These are phyloP conservation scores for Arbacia lixula DNA, from an alignment of 53 echinoderm and acorn worm species.

Conservation along the genomic window DNA sequence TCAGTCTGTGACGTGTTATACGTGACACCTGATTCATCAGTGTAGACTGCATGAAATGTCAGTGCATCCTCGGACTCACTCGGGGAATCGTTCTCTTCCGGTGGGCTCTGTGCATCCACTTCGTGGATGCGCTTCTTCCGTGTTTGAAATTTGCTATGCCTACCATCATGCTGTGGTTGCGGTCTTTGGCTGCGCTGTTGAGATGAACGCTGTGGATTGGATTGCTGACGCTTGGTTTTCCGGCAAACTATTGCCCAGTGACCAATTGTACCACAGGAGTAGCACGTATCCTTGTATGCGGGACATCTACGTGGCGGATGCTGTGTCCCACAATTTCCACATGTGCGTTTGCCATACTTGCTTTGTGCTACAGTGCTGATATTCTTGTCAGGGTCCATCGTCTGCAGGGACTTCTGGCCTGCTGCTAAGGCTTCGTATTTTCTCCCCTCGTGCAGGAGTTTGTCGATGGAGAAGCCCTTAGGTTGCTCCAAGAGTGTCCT, in stretches of 20 bases:
- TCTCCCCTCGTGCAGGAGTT: slow-evolving; percentile 42
- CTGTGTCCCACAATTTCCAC: slow-evolving; percentile 52
- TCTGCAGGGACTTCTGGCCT: slow-evolving; percentile 37
- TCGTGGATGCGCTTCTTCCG: neutral
- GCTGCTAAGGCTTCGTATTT: slow-evolving; percentile 68
- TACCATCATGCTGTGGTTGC: neutral
- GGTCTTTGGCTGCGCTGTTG: neutral
- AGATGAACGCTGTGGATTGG: neutral
- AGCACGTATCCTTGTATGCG: slow-evolving; percentile 68
- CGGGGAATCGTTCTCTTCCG: no score
- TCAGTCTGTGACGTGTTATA: neutral
- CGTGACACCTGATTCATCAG: no score
- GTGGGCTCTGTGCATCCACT: neutral
- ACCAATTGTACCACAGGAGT: slow-evolving; percentile 59
- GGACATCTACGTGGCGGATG: slow-evolving; percentile 67
- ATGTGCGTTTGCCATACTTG: neutral
- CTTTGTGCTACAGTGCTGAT: slow-evolving; percentile 23
- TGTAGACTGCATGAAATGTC: no score
- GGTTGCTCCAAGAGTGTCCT: slow-evolving; percentile 29
- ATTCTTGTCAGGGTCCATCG: neutral
- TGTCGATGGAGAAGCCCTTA: slow-evolving; percentile 15
- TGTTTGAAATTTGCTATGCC: no score
- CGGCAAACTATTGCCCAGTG: slow-evolving; percentile 66
- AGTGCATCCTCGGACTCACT: no score
- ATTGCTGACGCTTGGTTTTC: slow-evolving; percentile 22